Base-by-base conservation (phyloP, 1,140 invertebrate genomes). In the Drosophila sulfurigaster region DNA sequence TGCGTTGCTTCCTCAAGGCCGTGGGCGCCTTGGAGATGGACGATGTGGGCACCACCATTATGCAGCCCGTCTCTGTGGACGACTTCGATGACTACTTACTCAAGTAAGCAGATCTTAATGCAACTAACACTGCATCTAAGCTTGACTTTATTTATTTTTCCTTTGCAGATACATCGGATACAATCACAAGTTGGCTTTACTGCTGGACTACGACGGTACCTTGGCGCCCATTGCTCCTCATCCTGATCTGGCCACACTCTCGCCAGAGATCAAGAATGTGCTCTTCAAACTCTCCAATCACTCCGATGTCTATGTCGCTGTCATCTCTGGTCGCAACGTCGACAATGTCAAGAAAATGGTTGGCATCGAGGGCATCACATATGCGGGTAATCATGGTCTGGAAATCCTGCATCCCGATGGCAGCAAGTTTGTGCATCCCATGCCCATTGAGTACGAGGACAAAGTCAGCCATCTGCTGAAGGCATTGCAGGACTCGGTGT, bases 321-420 rank as follows among this genome's bases (percentile, higher is more conserved):
- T 98, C 73, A 96, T 98, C 45, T 98, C 97, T 3, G 97, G 97
- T 15, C 94, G 97, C 65, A 97, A 96, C 87, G 96, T 98, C 11
- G 95, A 97, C 78, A 98, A 98, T 91, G 97, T 98, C 0, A 98
- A 97, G 81, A 94, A 96, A 72, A 98, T 98, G 97, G 96, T 98
- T 30, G 97, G 97, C 2, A 97, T 98, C 72, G 96, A 97, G 71
- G 96, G 96, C 57, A 97, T 98, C 15, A 98, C 97, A 0, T 98
- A 98, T 89, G 97, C 97, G 1, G 97, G 97, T 13, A 98, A 96
- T 93, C 97, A 98, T 91, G 97, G 97, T 7, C 91, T 98, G 54
- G 97, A 98, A 93, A 98, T 98, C 83, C 90, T 97, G 38, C 97
- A 98, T 93, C 97, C 97, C 0, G 97, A 98, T 89, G 97, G 97